Conservation (phyloP, 2,797 vertebrate species). For the Hippopotamyrus pictus region DNA sequence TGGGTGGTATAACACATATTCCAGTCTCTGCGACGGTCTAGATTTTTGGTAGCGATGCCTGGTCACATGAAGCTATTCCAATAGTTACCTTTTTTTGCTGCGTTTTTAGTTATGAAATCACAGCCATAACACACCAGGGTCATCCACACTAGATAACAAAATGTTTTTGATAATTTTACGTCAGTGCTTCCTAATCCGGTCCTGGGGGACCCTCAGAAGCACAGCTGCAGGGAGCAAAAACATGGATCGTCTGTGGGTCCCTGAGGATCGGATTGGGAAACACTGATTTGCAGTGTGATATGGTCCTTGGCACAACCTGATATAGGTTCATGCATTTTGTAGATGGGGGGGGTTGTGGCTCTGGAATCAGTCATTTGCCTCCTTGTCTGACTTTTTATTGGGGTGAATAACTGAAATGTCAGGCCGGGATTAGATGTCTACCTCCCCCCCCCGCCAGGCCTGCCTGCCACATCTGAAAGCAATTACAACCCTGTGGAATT, state of each 20-base stretch:
- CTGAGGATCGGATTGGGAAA: neutral
- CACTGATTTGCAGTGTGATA: neutral
- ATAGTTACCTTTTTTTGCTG: neutral
- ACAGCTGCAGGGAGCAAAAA: neutral
- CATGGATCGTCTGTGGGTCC: neutral
- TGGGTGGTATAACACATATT: neutral
- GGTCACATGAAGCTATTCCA: neutral
- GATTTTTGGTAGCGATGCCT: neutral
- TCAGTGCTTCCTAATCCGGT: neutral
- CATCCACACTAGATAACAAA: neutral
- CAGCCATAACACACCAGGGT: neutral
- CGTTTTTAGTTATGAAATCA: neutral
- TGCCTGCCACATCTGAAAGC: constrained; percentile 55
- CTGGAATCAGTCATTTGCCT: constrained; percentile 42
- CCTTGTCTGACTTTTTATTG: constrained; percentile 36
- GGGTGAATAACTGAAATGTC: constrained; percentile 26
- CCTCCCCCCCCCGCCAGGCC: constrained; percentile 21
- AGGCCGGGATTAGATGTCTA: constrained; percentile 35
- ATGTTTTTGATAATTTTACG: neutral
- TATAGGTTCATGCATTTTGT: neutral
- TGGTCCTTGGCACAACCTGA: neutral
- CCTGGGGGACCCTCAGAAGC: neutral
- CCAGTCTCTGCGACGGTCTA: neutral
- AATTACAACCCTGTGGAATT: constrained; percentile 37
- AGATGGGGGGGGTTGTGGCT: constrained; percentile 28